Conservation (phyloP, 2,888 invertebrate species). For the Oxystoma pomonae region DNA sequence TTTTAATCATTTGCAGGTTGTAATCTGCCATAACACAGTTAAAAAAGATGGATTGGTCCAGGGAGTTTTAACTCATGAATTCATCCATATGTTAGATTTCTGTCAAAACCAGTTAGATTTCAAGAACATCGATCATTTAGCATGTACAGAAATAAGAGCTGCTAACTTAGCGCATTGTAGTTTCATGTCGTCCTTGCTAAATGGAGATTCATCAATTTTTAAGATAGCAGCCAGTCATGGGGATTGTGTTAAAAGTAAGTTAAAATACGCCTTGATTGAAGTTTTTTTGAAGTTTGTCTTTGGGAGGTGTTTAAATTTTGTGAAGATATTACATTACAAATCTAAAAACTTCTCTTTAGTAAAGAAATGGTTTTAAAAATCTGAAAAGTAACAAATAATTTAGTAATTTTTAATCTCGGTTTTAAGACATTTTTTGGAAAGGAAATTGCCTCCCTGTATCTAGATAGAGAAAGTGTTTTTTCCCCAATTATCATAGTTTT, state of each 20-base stretch:
- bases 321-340: too few species aligned
- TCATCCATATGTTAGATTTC: slow-evolving; percentile 96
- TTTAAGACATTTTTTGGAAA: too few species aligned
- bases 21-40: slow-evolving; percentile 87
- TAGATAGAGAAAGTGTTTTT: too few species aligned
- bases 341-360: too few species aligned
- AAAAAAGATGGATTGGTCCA: slow-evolving; percentile 65
- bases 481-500: too few species aligned
- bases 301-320: too few species aligned
- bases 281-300: too few species aligned
- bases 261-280: too few species aligned
- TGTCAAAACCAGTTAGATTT: slow-evolving; percentile 87
- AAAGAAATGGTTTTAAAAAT: too few species aligned
- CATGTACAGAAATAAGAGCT: slow-evolving; percentile 93
- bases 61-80: slow-evolving; percentile 83
- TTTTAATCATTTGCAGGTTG: slow-evolving; percentile 74
- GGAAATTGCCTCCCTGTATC: too few species aligned
- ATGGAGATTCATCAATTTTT: slow-evolving; percentile 70
- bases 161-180: slow-evolving; percentile 93
- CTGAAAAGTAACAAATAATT: too few species aligned
- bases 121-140: slow-evolving; percentile 84
- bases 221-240: slow-evolving; percentile 73
- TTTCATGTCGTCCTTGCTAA: slow-evolving; percentile 72
- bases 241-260: slow-evolving; percentile 73
- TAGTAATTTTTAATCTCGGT: too few species aligned